Conservation (phyloP, 2,888 invertebrate species). For the Pristionchus japonicus region DNA sequence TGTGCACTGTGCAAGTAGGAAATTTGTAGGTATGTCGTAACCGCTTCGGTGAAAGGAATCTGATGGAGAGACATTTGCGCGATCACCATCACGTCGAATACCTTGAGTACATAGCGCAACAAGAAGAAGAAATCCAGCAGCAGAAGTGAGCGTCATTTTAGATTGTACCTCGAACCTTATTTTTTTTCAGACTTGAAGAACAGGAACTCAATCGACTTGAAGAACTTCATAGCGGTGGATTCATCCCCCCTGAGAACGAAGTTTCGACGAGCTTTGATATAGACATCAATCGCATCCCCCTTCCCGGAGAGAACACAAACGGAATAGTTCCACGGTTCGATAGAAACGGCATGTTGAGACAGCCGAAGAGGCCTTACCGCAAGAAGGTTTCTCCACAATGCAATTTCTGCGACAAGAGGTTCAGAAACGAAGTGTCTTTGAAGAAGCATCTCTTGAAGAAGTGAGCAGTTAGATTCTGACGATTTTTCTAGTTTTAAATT, state of each 20-base stretch:
- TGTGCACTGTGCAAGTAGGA: too few relatives aligned
- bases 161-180: not conserved
- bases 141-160: constrained; percentile 54
- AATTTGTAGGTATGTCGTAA: constrained; percentile 69
- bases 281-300: constrained; percentile 66
- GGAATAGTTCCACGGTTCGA: constrained; percentile 71
- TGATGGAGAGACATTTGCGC: constrained; percentile 72
- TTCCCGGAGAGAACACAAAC: constrained; percentile 70
- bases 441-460: constrained; percentile 71
- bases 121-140: constrained; percentile 69
- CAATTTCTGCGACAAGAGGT: constrained; percentile 75
- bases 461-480: not conserved
- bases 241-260: constrained; percentile 74
- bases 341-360: constrained; percentile 62
- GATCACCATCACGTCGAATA: constrained; percentile 72
- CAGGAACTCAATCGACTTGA: constrained; percentile 71
- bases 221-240: constrained; percentile 73
- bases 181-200: constrained; percentile 63
- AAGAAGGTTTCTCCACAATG: constrained; percentile 75
- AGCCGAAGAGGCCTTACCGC: constrained; percentile 68
- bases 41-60: constrained; percentile 72
- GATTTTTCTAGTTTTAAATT: not conserved
- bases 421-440: constrained; percentile 74
- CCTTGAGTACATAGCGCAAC: constrained; percentile 69
- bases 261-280: constrained; percentile 54